Base-by-base conservation (phyloP, 2,888 invertebrate genomes). In the Portevinia maculata region DNA sequence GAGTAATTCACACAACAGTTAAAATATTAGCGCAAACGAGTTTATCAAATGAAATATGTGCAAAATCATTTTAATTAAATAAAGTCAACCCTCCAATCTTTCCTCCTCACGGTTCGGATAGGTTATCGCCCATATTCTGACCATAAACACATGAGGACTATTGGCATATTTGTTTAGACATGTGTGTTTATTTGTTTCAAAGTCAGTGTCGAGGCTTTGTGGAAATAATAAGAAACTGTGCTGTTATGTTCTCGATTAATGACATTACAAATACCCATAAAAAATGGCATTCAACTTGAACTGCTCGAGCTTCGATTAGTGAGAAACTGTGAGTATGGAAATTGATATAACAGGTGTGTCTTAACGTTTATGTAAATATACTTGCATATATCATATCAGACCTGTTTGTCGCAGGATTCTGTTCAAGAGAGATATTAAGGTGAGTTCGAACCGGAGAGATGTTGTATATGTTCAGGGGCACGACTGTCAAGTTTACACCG, bases 211-310 rank as follows among this genome's bases (percentile, higher is more conserved):
- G 28, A 48, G 64, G 30, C 17, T 57, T 55, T 41, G 9, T n/a
- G 30, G 15, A 55, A 62, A 62, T 39, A 34, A 32, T 39, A 57
- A 70, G 37, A 50, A 59, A 48, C 32, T 39, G 4, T 39, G 30
- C 39, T 19, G 52, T 41, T 53, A 65, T 52, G 21, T 67, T 55
- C 34, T 46, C 21, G n/a, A 21, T n/a, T 17, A 11, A 6, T n/a
- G 37, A 8, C 7, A 19, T 21, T 17, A 21, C 32, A 37, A 13
- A 21, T 32, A 28, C 11, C 9, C 9, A 55, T n/a, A 30, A 11
- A 17, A 44, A 65, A 64, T 65, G 74, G 48, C 74, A 74, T 74
- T 65, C 46, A 74, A 74, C 74, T 74, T 74, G 55, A 74, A 74
- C 74, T 65, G 55, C n/a, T 21, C 21, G 28, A 44, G 44, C 15